Base-by-base conservation (phyloP, 2,888 invertebrate species). In the Parthenolecanium corni region DNA sequence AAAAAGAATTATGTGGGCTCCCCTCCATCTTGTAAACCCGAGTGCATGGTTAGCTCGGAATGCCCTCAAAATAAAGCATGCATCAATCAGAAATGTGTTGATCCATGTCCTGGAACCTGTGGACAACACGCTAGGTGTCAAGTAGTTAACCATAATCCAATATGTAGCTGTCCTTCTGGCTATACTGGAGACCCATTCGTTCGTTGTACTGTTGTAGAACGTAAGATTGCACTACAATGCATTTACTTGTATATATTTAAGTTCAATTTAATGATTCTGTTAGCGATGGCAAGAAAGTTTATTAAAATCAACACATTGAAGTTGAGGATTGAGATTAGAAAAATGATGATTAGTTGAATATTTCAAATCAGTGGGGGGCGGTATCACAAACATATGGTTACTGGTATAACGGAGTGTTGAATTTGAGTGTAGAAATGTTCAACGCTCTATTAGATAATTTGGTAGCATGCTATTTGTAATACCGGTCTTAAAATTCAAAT, bases 1-100 rank as follows among this genome's bases (percentile, higher is more conserved):
- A 79, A 82, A 68, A 78, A 81, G 64, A 80, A 82, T 67, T 86
- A 82, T 73, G 76, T 84, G 67, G 87, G 88, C 64, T 79, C 84
- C 62, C 88, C 89, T 40, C 86, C 86, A 24, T 79, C 79, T 67
- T 88, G 88, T 73, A 78, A 82, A 68, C 86, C 86, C 1, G 86
- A 87, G 75, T 88, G 87, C 74, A 79, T 85, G 67, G 81, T 85
- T 68, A 86, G 85, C 73, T 82, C 86, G 0, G 87, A 88, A 72
- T 89, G 89, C 74, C 76, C 82, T 64, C 80, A 82, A 67, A 79
- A 86, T 69, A 79, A 80, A 74, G 84, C 88, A 52, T 89, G 89
- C 72, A 80, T 85, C 67, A 83, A 82, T 73, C 83, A 84, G 72
- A 85, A 84, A 75, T 89, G 88, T 72, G 77, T 78, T 65, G 84